Evolutionary conservation across 1,140 invertebrate species (phyloP).

Genomic region (Trachymyrmex septentrionalis): DNA sequence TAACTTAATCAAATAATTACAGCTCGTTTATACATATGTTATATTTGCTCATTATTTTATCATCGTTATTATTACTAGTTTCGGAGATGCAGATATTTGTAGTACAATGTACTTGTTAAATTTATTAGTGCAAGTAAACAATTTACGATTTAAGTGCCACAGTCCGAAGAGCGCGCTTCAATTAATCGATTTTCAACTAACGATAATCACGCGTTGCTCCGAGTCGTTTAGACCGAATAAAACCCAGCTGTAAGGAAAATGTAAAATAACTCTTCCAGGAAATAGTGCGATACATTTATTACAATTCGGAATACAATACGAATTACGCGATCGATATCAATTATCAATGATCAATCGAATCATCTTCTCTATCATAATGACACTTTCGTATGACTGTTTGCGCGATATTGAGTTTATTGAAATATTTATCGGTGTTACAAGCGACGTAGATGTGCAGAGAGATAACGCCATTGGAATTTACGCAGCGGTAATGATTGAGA

Average conservation of each 20-base stretch:
- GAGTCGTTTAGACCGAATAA: conserved; percentile 19
- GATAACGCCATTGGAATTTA: neutral
- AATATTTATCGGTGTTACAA: conserved; percentile 77
- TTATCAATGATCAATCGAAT: conserved; percentile 32
- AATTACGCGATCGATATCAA: conserved; percentile 55
- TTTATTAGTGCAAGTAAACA: neutral
- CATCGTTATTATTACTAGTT: neutral
- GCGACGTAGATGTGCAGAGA: neutral
- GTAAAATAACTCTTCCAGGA: conserved; percentile 13
- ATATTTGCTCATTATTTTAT: neutral
- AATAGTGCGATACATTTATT: conserved; percentile 29
- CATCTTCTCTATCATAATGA: conserved; percentile 36
- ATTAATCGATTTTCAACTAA: neutral
- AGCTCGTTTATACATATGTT: neutral
- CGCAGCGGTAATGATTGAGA: neutral
- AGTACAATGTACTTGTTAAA: conserved; percentile 5
- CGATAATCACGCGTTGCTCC: conserved; percentile 48
- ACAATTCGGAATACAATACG: conserved; percentile 38
- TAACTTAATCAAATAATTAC: neutral
- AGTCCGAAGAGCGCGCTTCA: conserved; percentile 5
- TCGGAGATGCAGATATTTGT: neutral
- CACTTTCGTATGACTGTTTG: conserved; percentile 52
- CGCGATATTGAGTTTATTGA: conserved; percentile 79
- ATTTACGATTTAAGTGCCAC: conserved; percentile 16
- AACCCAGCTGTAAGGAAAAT: neutral